Evolutionary conservation across 1,140 invertebrate species (phyloP).

Genomic region (Atta texana): DNA sequence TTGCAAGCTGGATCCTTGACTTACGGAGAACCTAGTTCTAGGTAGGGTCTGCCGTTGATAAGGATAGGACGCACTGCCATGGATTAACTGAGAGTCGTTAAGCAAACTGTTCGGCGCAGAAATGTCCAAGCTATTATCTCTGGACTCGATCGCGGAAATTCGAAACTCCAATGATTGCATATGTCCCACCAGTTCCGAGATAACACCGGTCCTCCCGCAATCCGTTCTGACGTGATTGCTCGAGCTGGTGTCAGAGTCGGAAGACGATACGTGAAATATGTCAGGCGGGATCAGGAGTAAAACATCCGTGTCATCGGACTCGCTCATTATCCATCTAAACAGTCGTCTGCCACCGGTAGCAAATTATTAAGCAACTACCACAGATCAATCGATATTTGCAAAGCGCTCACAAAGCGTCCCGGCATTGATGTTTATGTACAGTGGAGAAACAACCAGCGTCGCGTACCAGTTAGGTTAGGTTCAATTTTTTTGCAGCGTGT

Average conservation of each 20-base stretch:
- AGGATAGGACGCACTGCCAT: conserved; percentile 23
- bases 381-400: background rate
- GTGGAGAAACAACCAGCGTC: background rate
- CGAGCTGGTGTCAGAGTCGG: conserved; percentile 86
- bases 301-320: conserved; percentile 93
- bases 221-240: conserved; percentile 81
- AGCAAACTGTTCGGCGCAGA: conserved; percentile 70
- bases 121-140: conserved; percentile 78
- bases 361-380: conserved; percentile 30
- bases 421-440: background rate
- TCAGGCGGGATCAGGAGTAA: conserved; percentile 92
- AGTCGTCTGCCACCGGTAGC: conserved; percentile 59
- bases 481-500: background rate
- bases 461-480: conserved; percentile 6
- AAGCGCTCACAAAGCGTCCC: background rate
- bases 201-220: conserved; percentile 84
- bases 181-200: conserved; percentile 89
- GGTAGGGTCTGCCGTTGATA: conserved; percentile 66
- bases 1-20: conserved; percentile 75
- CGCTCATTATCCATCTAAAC: conserved; percentile 89
- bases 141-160: conserved; percentile 86
- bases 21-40: conserved; percentile 76
- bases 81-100: conserved; percentile 66
- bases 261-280: conserved; percentile 88
- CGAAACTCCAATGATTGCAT: conserved; percentile 88